Base-by-base conservation (phyloP, 2,888 invertebrate genomes). In the Drosophila picticornis region DNA sequence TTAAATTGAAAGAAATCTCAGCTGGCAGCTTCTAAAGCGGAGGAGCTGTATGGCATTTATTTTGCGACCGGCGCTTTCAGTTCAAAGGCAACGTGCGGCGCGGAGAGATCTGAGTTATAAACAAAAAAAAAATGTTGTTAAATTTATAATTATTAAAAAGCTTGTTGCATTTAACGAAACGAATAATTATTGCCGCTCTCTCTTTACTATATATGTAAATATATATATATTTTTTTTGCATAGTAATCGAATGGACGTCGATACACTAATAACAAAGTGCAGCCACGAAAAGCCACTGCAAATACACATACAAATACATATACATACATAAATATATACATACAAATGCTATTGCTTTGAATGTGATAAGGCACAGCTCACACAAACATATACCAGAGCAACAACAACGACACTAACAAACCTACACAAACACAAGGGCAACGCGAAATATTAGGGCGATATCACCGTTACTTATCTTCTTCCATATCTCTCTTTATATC, bases 1-100 rank as follows among this genome's bases (percentile, higher is more conserved):
- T 86, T 88, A 72, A 79, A 88, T 86, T 77, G 83, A 77, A 84
- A 81, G 82, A 86, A 88, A 90, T 88, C 84, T 86, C 79, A 74
- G 76, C 56, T 78, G 65, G 67, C 80, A 70, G 79, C 83, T 68
- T 68, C 77, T 76, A 81, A 67, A 55, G 71, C 67, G 43, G 56
- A 52, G 74, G 40, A 66, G 75, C 77, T 71, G 19, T 52, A 43
- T 67, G 66, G 64, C 68, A 71, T 80, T 74, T 62, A 77, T 69
- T 86, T 60, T 48, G 70, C 75, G 75, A 72, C 64, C 81, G 83
- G 68, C 72, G 63, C 70, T 64, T 75, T 84, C 57, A 85, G 85
- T 85, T 75, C 36, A 63, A 73, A 72, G 84, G 75, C 84, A 58
- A 71, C 80, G 75, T 50, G 80, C 80, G 58, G 61, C 70, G 64